Percentiles rank a stretch among this genome's conserved stretches.
phyloP scores from a whole-genome alignment of 2,797 vertebrate genomes.

The Cirrhinus molitorella region DNA sequence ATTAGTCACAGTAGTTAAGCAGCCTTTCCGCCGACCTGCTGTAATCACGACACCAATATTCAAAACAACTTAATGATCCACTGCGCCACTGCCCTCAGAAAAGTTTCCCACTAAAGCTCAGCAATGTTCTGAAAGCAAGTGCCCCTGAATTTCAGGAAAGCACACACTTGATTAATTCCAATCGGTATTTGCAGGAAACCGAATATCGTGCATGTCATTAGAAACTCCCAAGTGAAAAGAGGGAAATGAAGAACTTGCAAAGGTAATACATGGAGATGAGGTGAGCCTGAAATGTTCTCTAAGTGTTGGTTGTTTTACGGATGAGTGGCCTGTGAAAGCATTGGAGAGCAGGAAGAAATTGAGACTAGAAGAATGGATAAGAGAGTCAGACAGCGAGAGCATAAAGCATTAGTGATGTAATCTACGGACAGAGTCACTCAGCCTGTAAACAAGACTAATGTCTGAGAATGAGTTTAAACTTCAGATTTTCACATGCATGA shows the following conservation, averaged over 20 bases:
- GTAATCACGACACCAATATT: slow-evolving; percentile 30
- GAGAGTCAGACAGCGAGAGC: slow-evolving; percentile 12
- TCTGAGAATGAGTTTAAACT: neutral
- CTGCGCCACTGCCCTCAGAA: neutral
- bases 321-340: slow-evolving; percentile 31
- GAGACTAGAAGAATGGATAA: slow-evolving; percentile 18
- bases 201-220: slow-evolving; percentile 17
- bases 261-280: slow-evolving; percentile 48
- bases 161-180: neutral
- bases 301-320: slow-evolving; percentile 51
- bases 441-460: slow-evolving; percentile 29
- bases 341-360: neutral
- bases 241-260: neutral
- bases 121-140: neutral
- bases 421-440: slow-evolving; percentile 11
- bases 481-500: no score
- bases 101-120: slow-evolving; percentile 6
- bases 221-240: slow-evolving; percentile 26
- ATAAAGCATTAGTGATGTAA: slow-evolving; percentile 30
- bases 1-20: slow-evolving; percentile 3
- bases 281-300: slow-evolving; percentile 41
- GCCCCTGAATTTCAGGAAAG: neutral
- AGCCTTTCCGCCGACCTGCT: slow-evolving; percentile 4
- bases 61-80: slow-evolving; percentile 11
- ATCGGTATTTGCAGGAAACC: slow-evolving; percentile 16